A percentile compares a stretch with the other conserved stretches of the same genome.
Conservation (phyloP, 2,797 vertebrate genomes). For the Babyrousa celebensis region DNA sequence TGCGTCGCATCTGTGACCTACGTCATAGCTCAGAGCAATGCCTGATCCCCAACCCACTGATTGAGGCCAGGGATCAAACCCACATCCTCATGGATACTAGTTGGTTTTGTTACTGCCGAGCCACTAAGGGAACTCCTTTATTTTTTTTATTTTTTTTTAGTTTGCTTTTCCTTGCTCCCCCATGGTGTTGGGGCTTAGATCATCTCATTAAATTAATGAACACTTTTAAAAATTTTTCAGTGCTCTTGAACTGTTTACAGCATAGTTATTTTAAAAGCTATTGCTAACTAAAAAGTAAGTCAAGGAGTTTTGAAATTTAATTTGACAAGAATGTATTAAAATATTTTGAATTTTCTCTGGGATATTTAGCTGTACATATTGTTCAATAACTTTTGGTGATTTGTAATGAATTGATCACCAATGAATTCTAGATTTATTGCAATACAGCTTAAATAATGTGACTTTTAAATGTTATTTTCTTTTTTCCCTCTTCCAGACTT, state of each 20-base stretch:
- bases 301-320: not conserved
- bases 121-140: too few relatives aligned
- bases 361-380: not conserved
- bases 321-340: not conserved
- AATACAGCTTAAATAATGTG: not conserved
- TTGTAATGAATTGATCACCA: not conserved
- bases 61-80: too few relatives aligned
- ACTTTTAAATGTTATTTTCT: not conserved
- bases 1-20: too few relatives aligned
- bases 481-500: too few relatives aligned
- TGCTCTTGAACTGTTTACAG: not conserved
- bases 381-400: not conserved
- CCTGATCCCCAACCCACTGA: too few relatives aligned
- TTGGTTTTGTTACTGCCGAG: too few relatives aligned
- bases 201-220: not conserved
- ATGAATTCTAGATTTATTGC: not conserved
- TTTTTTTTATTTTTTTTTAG: too few relatives aligned
- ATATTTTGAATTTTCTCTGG: not conserved
- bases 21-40: too few relatives aligned
- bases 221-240: not conserved
- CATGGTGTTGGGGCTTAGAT: not conserved
- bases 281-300: not conserved
- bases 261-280: not conserved
- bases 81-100: too few relatives aligned
- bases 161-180: not conserved